Base-by-base conservation (phyloP, 2,888 invertebrate genomes). In the Drosophila limbata region DNA sequence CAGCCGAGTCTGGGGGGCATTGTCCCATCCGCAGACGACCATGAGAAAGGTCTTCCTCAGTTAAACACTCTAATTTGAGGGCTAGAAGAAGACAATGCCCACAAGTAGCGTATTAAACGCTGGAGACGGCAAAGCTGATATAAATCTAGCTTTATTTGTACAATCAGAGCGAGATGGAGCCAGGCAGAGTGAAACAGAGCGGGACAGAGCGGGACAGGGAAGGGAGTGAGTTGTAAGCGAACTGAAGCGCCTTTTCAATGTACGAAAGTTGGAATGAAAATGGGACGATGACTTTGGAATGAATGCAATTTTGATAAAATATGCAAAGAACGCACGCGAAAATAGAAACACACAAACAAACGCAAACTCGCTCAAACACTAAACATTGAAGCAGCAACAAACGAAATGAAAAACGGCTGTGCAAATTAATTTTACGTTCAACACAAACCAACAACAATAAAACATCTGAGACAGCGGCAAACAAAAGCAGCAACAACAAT, bases 401-500 rank as follows among this genome's bases (percentile, higher is more conserved):
- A 72, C 70, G 72, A 73, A 87, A 84, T 84, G 88, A 84, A 84
- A 84, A 87, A 87, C 88, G 84, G 77, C 88, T 79, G 85, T 67
- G 85, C 70, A 87, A 84, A 84, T 84, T 84, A 79, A 84, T 84
- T 84, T 81, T 73, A 69, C 85, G 74, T 73, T 77, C 67, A 73
- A 71, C 77, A 72, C 72, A 69, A 77, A 69, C 77, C 63, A 83
- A 69, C 67, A 73, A 67, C 61, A 76, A 66, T 69, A 63, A 75
- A 84, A 73, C 67, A 63, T 68, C 62, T 55, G 52, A 69, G 61
- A 57, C 64, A 60, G 67, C 71, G 67, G 45, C 70, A 83, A 83
- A 71, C 79, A 78, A 72, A 47, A 71, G 59, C 48, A 31, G 25
- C 47, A 59, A 50, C 40, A 40, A 51, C 60, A 61, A 42, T 42